phyloP scores from a whole-genome alignment of 37 sponge, comb jelly and placozoan genomes.

The Halichondria panicea region DNA sequence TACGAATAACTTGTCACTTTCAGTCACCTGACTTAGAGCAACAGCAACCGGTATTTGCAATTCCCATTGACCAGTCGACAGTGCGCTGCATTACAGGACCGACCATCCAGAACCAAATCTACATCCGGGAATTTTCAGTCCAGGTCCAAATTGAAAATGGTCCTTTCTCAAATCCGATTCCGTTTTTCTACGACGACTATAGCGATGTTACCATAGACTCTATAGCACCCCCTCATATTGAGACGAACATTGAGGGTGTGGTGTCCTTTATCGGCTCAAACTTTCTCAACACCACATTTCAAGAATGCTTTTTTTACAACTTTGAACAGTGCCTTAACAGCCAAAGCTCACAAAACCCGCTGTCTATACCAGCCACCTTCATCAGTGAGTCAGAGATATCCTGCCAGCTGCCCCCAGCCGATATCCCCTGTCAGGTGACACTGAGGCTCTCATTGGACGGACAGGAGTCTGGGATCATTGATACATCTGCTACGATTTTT shows the following conservation, averaged over 20 bases:
- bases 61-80: constrained; percentile 51
- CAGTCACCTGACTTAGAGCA: neutral
- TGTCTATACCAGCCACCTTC: constrained; percentile 34
- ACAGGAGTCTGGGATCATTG: constrained; percentile 57
- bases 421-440: constrained; percentile 53
- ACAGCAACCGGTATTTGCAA: neutral
- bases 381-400: constrained; percentile 13
- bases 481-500: neutral
- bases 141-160: constrained; percentile 52
- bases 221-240: constrained; percentile 13
- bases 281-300: constrained; percentile 33
- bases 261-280: constrained; percentile 53
- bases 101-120: neutral
- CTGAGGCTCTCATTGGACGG: constrained; percentile 66
- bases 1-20: constrained; percentile 17
- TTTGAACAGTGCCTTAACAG: constrained; percentile 20
- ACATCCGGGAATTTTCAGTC: constrained; percentile 9
- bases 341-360: neutral
- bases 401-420: constrained; percentile 70
- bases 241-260: neutral
- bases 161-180: constrained; percentile 38
- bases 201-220: neutral
- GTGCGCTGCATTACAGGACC: constrained; percentile 34
- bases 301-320: constrained; percentile 38
- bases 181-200: constrained; percentile 44